A percentile compares a stretch with the other conserved stretches of the same genome.
Conservation (phyloP, 1,140 invertebrate species). For the Pachypeltis micranthus region DNA sequence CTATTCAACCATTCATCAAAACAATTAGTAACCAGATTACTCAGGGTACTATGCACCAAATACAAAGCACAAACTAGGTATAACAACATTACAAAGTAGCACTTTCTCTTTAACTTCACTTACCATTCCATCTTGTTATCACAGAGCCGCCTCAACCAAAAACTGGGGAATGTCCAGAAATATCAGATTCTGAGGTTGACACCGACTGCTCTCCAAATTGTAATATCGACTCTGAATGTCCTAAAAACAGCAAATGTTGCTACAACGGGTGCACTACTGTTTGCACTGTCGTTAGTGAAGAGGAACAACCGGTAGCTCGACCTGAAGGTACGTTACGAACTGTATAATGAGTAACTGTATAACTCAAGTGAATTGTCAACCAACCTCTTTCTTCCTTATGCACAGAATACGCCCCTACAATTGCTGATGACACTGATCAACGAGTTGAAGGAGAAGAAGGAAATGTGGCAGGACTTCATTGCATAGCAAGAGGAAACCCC, state of each 20-base stretch:
- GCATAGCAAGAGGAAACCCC: constrained; percentile 60
- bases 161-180: constrained; percentile 55
- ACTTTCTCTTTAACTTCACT: too few species aligned
- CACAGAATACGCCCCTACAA: too few species aligned
- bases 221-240: constrained; percentile 69
- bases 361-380: too few species aligned
- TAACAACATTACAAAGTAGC: too few species aligned
- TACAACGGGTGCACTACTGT: constrained; percentile 57
- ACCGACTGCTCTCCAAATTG: constrained; percentile 56
- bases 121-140: neutral
- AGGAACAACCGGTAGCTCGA: neutral
- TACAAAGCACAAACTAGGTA: too few species aligned
- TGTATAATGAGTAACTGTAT: too few species aligned
- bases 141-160: constrained; percentile 39
- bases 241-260: constrained; percentile 67
- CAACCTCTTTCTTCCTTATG: too few species aligned
- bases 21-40: too few species aligned
- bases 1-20: too few species aligned
- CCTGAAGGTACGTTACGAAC: too few species aligned
- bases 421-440: constrained; percentile 39
- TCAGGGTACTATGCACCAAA: too few species aligned
- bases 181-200: constrained; percentile 26
- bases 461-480: constrained; percentile 54
- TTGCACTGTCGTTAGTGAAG: constrained; percentile 39
- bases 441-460: constrained; percentile 56